Evolutionary conservation across 2,888 invertebrate species (phyloP).

Genomic region (Mesorhabditis spiculigera): DNA sequence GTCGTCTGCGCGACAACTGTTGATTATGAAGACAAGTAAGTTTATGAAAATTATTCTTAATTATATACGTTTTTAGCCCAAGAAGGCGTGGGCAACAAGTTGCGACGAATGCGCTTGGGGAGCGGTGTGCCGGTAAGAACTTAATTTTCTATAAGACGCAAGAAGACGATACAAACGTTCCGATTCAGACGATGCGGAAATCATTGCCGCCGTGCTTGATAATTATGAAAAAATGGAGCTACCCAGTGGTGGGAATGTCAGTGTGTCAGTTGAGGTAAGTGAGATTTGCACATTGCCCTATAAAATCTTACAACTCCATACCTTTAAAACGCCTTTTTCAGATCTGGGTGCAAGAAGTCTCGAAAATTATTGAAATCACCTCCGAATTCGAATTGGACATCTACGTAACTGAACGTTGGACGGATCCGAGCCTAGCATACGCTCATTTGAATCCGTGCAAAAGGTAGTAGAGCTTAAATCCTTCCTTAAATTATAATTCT

Average conservation of each 20-base stretch:
- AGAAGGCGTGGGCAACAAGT: too few relatives aligned
- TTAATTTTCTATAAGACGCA: too few relatives aligned
- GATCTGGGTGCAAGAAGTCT: constrained; percentile 59
- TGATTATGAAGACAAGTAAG: too few relatives aligned
- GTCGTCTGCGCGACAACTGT: too few relatives aligned
- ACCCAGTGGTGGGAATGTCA: constrained; percentile 51
- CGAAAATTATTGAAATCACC: constrained; percentile 58
- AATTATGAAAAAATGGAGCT: constrained; percentile 53
- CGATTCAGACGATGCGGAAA: constrained; percentile 32
- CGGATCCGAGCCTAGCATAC: constrained; percentile 52
- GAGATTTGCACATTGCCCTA: neutral
- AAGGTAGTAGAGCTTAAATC: constrained; percentile 26
- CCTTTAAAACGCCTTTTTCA: constrained; percentile 19
- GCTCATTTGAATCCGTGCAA: constrained; percentile 57
- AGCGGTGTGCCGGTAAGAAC: neutral
- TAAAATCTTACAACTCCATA: neutral
- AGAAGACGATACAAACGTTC: too few relatives aligned
- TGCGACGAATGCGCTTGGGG: neutral
- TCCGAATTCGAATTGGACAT: constrained; percentile 59
- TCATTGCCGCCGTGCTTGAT: constrained; percentile 33
- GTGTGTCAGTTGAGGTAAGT: constrained; percentile 52
- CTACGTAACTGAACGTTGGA: constrained; percentile 58
- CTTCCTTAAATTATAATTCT: neutral
- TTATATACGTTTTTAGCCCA: too few relatives aligned
- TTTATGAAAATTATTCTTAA: too few relatives aligned